Evolutionary conservation across 2,888 invertebrate genomes (phyloP).

Genomic region (Caradrina clavipalpis): DNA sequence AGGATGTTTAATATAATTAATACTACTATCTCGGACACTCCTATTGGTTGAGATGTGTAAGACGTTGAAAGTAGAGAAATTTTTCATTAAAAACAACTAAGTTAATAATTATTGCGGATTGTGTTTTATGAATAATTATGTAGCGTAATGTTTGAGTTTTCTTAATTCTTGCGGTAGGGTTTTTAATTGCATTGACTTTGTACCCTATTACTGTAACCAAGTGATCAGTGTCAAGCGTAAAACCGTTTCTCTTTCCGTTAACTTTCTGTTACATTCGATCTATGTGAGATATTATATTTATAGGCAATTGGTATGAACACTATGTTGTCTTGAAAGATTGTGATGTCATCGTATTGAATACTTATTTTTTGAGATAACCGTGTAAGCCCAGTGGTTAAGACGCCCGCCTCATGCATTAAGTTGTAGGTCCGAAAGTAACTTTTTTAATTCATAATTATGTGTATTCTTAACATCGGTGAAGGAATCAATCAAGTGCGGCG

Average conservation of each 20-base stretch:
- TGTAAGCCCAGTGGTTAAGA: too few species aligned
- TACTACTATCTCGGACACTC: conserved; percentile 78
- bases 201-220: not conserved
- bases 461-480: too few species aligned
- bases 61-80: conserved; percentile 86
- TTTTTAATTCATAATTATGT: too few species aligned
- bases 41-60: conserved; percentile 82
- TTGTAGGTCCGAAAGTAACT: too few species aligned
- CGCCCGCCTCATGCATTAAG: too few species aligned
- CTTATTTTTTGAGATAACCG: not conserved
- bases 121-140: conserved; percentile 50
- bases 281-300: not conserved
- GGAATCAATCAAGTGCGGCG: too few species aligned
- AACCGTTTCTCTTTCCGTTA: conserved; percentile 20
- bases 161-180: conserved; percentile 33
- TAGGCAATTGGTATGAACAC: not conserved
- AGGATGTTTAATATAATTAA: conserved; percentile 78
- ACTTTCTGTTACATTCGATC: not conserved
- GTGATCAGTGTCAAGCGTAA: conserved; percentile 8
- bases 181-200: conserved; percentile 27
- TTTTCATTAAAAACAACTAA: conserved; percentile 71
- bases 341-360: not conserved
- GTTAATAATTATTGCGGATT: conserved; percentile 45
- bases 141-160: conserved; percentile 42
- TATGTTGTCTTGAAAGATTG: too few species aligned